Conservation (phyloP, 2,797 vertebrate genomes). For the Aphelocoma californica region DNA sequence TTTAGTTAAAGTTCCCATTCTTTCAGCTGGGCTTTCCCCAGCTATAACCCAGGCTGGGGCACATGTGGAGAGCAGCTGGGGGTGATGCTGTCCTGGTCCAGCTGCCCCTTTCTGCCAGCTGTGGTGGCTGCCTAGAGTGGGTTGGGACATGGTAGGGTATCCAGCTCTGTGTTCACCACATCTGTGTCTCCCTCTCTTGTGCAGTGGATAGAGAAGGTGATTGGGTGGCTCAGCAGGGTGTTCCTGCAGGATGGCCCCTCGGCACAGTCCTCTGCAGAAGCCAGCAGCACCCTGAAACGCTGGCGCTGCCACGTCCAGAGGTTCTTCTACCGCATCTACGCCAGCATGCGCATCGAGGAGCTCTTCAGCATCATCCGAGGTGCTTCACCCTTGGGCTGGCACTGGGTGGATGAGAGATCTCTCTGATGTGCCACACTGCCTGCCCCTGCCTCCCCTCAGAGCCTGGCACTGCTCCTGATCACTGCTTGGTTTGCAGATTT, state of each 20-base stretch:
- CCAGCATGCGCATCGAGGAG: constrained; percentile 95
- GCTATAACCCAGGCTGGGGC: neutral
- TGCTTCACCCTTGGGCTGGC: neutral
- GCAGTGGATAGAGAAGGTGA: constrained; percentile 95
- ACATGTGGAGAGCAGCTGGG: neutral
- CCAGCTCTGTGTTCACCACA: neutral
- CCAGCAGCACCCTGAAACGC: constrained; percentile 81
- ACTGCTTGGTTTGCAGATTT: constrained; percentile 80
- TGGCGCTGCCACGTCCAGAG: constrained; percentile 95
- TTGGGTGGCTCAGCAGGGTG: constrained; percentile 93
- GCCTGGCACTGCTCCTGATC: neutral
- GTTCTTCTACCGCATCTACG: constrained; percentile 95
- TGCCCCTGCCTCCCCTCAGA: neutral
- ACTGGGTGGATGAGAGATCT: accelerated
- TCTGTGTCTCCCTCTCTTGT: neutral
- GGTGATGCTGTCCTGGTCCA: neutral
- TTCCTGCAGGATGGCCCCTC: constrained; percentile 78
- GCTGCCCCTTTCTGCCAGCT: neutral
- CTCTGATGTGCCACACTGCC: neutral
- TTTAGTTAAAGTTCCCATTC: neutral
- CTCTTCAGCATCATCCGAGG: constrained; percentile 97
- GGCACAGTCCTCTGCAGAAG: constrained; percentile 50
- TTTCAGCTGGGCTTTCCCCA: neutral
- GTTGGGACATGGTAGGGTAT: neutral
- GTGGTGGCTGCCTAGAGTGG: neutral